phyloP scores from a whole-genome alignment of 2,888 invertebrate species.

The Trilocha varians region DNA sequence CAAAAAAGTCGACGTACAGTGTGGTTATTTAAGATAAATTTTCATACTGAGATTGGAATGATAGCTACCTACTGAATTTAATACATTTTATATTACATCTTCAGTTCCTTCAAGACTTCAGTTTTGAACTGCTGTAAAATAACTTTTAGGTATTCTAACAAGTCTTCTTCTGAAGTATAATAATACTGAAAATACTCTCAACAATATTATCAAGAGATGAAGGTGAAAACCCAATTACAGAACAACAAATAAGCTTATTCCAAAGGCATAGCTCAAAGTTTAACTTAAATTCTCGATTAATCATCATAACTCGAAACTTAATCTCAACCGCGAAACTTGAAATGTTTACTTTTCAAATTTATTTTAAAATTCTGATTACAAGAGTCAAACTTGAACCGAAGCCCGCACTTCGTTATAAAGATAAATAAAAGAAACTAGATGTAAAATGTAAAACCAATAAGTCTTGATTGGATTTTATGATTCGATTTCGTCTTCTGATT shows the following conservation, averaged over 20 bases:
- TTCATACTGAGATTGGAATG: too few species aligned
- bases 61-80: too few species aligned
- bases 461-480: slow-evolving; percentile 20
- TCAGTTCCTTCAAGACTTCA: too few species aligned
- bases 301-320: not conserved
- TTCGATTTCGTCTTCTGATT: slow-evolving; percentile 22
- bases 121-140: too few species aligned
- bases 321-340: not conserved
- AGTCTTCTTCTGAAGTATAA: too few species aligned
- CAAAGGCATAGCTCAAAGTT: not conserved
- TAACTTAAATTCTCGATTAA: not conserved
- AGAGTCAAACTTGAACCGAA: not conserved
- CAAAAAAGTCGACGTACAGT: too few species aligned
- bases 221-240: too few species aligned
- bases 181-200: too few species aligned
- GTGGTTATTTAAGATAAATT: too few species aligned
- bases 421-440: slow-evolving; percentile 16
- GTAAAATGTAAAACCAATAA: slow-evolving; percentile 16
- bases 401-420: slow-evolving; percentile 22
- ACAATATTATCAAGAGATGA: too few species aligned
- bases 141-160: too few species aligned
- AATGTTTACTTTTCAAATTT: not conserved
- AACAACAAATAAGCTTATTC: not conserved
- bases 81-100: too few species aligned
- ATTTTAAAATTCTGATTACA: not conserved